Conservation (phyloP, 1,140 invertebrate genomes). For the Formica exsecta region DNA sequence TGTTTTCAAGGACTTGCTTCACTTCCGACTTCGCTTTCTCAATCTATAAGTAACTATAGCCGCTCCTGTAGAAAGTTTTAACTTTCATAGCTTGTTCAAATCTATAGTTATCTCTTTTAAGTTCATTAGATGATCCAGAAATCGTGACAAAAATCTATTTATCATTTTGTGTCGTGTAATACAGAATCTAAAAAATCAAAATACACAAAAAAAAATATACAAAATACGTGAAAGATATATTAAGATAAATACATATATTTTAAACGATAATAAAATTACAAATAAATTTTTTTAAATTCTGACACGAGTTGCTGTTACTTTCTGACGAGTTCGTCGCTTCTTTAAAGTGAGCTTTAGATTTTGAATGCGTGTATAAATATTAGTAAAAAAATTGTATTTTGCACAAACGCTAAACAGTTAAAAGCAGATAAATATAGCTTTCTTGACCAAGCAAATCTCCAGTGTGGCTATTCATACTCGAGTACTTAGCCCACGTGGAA, state of each 20-base stretch:
- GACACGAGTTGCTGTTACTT: too few species aligned
- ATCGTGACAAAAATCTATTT: too few species aligned
- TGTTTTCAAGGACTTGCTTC: slow-evolving; percentile 23
- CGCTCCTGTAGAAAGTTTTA: background rate
- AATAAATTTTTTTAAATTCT: too few species aligned
- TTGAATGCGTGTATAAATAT: background rate
- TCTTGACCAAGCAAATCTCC: slow-evolving; percentile 48
- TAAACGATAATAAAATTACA: too few species aligned
- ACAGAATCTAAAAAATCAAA: too few species aligned
- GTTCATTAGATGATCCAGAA: background rate
- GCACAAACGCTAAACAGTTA: background rate
- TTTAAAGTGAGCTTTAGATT: too few species aligned
- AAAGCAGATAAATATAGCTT: slow-evolving; percentile 11
- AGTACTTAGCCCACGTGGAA: slow-evolving; percentile 79
- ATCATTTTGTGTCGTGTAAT: too few species aligned
- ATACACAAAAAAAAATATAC: too few species aligned
- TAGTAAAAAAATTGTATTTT: background rate
- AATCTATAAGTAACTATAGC: slow-evolving; percentile 13
- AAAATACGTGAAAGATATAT: too few species aligned
- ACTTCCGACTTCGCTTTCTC: background rate
- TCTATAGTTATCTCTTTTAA: slow-evolving; percentile 2
- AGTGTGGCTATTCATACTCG: slow-evolving; percentile 66
- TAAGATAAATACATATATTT: too few species aligned
- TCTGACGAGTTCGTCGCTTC: too few species aligned
- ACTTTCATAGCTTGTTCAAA: background rate